A percentile compares a stretch with the other conserved stretches of the same genome.
phyloP scores from a whole-genome alignment of 2,888 invertebrate genomes.

The Trichopoda pennipes region DNA sequence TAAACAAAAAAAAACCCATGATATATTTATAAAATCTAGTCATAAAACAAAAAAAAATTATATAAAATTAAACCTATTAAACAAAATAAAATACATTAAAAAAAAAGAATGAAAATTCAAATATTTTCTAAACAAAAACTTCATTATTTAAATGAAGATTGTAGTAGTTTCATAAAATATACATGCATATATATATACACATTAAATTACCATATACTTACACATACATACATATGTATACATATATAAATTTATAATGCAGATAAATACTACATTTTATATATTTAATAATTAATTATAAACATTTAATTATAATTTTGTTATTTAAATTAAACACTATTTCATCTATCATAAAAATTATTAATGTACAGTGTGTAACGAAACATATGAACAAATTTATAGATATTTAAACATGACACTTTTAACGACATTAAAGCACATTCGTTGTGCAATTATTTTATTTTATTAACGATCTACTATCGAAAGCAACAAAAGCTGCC shows the following conservation, averaged over 20 bases:
- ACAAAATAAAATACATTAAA: neutral
- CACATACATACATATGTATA: neutral
- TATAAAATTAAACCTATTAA: constrained; percentile 35
- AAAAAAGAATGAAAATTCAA: constrained; percentile 30
- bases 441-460: too few relatives aligned
- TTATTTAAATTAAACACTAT: constrained; percentile 45
- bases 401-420: too few relatives aligned
- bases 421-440: too few relatives aligned
- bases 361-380: too few relatives aligned
- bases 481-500: too few relatives aligned
- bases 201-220: constrained; percentile 17
- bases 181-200: constrained; percentile 34
- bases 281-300: constrained; percentile 38
- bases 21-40: constrained; percentile 69
- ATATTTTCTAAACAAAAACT: constrained; percentile 57
- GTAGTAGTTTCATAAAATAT: constrained; percentile 57
- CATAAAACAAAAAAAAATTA: constrained; percentile 62
- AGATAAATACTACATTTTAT: constrained; percentile 24
- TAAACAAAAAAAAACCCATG: constrained; percentile 47
- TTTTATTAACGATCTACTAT: too few relatives aligned
- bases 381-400: too few relatives aligned
- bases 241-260: constrained; percentile 43
- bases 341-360: neutral
- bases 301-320: constrained; percentile 39
- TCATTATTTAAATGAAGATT: constrained; percentile 63